Evolutionary conservation across 2,888 invertebrate genomes (phyloP).

Genomic region (Acleris holmiana): DNA sequence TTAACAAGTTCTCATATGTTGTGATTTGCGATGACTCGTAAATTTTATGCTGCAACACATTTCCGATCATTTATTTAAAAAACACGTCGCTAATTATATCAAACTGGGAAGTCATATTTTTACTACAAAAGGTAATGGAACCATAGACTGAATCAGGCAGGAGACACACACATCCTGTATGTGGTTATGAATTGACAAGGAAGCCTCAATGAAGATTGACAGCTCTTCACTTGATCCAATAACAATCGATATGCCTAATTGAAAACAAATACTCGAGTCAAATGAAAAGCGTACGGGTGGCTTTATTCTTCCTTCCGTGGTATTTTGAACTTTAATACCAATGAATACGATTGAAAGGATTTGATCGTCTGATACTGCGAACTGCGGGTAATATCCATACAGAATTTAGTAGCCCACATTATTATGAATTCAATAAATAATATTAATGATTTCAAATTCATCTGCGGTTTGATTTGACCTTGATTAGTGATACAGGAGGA

Average conservation of each 20-base stretch:
- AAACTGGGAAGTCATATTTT: neutral
- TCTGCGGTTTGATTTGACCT: too few species aligned
- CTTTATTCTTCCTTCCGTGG: slow-evolving; percentile 9
- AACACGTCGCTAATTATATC: neutral
- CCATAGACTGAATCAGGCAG: neutral
- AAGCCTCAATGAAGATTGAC: slow-evolving; percentile 67
- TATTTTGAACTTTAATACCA: slow-evolving; percentile 15
- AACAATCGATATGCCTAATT: slow-evolving; percentile 59
- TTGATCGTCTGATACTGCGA: slow-evolving; percentile 8
- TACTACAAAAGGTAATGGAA: neutral
- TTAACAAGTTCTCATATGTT: slow-evolving; percentile 7
- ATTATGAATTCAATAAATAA: slow-evolving; percentile 30
- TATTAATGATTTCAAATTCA: neutral
- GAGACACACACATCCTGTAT: slow-evolving; percentile 9
- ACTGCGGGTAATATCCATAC: slow-evolving; percentile 49
- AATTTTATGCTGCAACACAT: slow-evolving; percentile 15
- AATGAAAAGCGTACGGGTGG: slow-evolving; percentile 46
- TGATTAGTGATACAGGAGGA: too few species aligned
- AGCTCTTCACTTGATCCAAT: slow-evolving; percentile 62
- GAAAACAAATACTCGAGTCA: slow-evolving; percentile 56
- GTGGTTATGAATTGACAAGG: slow-evolving; percentile 47
- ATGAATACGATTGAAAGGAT: neutral
- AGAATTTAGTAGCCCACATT: slow-evolving; percentile 39
- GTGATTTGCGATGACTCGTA: slow-evolving; percentile 22
- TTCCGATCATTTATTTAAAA: neutral